Base-by-base conservation (phyloP, 1,140 invertebrate species). In the Thalassaphorura encarpata region DNA sequence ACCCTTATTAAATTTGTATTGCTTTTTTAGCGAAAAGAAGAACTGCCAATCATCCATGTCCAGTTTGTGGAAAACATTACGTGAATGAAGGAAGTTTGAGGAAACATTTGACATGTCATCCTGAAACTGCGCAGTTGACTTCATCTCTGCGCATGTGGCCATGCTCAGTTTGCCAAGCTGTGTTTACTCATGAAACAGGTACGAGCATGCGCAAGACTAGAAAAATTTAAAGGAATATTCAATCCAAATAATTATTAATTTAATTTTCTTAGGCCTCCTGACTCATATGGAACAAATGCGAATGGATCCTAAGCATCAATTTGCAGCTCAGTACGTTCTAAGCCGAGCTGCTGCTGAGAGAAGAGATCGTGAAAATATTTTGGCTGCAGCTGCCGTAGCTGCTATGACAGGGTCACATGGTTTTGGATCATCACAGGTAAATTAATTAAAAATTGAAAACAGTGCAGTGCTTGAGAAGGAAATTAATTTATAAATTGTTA, bases 231-330 rank as follows among this genome's bases (percentile, higher is more conserved):
- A 33, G 33, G n/a, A n/a, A n/a, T n/a, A 48, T 24, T 48, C 19
- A 43, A 43, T 15, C 11, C 2, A 42, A 26, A 11, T 23, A 23
- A 16, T 33, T 39, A 5, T 46, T 52, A 48, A 24, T 26, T 40
- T 2, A 39, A 36, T 11, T 36, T 18, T 52, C 18, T 1, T 73
- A 93, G 90, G 89, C 70, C 77, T 94, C 24, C 76, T 94, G 50
- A 86, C 84, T 58, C 90, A 94, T 70, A 93, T 94, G 89, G 90
- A 94, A 69, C 88, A 92, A 68, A 93, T 93, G 90, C 80, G 89
- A 67, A 93, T 92, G 88, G 89, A 94, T 73, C 89, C 89, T 2
- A 94, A 93, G 73, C 89, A 93, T 78, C 89, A 93, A 70, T 93
- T 93, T 69, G 89, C 89, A 29, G 89, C 90, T 24, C 89, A 94